Evolutionary conservation across 2,797 vertebrate species (phyloP).

Genomic region (Vespertilio murinus): DNA sequence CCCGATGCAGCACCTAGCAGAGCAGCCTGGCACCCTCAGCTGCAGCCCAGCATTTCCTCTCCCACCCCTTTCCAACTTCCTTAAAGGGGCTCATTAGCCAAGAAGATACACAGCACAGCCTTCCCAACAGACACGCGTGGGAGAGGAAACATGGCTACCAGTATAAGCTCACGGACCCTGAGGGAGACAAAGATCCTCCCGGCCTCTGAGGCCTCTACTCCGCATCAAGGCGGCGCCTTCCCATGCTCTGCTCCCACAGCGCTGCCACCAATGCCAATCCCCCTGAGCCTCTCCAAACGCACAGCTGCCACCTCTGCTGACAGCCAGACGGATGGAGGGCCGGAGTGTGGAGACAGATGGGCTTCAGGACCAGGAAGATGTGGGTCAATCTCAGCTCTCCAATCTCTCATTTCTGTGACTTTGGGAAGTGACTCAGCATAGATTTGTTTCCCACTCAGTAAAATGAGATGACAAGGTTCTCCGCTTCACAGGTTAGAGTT

Average conservation of each 20-base stretch:
- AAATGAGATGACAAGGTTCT: neutral
- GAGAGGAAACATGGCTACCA: rapidly evolving
- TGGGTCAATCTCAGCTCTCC: neutral
- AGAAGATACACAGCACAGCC: neutral
- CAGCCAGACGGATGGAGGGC: neutral
- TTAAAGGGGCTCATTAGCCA: neutral
- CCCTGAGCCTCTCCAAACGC: neutral
- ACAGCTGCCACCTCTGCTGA: neutral
- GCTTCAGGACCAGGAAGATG: neutral
- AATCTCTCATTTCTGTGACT: neutral
- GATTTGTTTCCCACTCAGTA: neutral
- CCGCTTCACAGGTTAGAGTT: neutral
- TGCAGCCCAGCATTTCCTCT: neutral
- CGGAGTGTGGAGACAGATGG: neutral
- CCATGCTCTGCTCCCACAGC: neutral
- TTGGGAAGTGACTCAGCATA: neutral
- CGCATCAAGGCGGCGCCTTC: rapidly evolving
- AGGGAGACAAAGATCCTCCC: too few species aligned
- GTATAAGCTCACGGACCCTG: rapidly evolving
- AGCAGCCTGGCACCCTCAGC: rapidly evolving
- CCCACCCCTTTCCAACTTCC: neutral
- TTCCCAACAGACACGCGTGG: neutral
- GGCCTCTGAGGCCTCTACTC: neutral
- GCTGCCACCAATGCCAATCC: too few species aligned
- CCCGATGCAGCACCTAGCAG: rapidly evolving